Conservation (phyloP, 2,113 vertebrate species). For the human (Homo sapiens) region GRCh38 chr11:115285001-115285500, state of each 20-base stretch:
- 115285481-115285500: neutral
- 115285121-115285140: slow-evolving; percentile 72
- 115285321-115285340: neutral
- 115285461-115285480: neutral
- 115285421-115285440: neutral
- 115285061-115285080: slow-evolving; percentile 74
- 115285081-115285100: slow-evolving; percentile 67
- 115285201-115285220: slow-evolving; percentile 58
- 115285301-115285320: neutral
- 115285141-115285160: slow-evolving; percentile 57
- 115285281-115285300: slow-evolving; percentile 39
- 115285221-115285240: slow-evolving; percentile 3
- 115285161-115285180: slow-evolving; percentile 44
- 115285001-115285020: slow-evolving; percentile 57
- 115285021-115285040: slow-evolving; percentile 63
- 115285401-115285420: neutral
- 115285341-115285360: neutral
- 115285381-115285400: neutral
- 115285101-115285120: slow-evolving; percentile 78
- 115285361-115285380: neutral
- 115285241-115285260: slow-evolving; percentile 1
- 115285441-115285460: neutral
- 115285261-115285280: neutral
- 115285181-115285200: neutral
- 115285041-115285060: slow-evolving; percentile 56